Evolutionary conservation across 2,113 vertebrate species (phyloP), one percentile per base, ranked within the genome.

Genomic region (Poicephalus meyeri): DNA sequence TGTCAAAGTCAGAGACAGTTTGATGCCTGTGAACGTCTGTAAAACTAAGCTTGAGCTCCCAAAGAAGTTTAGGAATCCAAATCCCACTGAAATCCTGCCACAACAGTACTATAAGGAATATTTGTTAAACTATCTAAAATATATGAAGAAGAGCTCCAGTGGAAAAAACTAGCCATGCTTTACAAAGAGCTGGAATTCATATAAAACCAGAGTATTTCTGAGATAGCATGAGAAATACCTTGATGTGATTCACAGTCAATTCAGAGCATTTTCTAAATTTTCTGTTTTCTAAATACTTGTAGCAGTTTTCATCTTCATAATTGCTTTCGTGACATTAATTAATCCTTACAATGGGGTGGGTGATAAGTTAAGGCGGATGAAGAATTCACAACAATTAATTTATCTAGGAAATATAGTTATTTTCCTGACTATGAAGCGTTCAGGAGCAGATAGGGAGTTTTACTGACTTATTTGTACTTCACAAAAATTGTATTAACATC

Each of bases 361-460:
- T 92, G 65, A 87, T 61, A 85, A 92, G 89, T 89, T 76, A 80
- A 80, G 61, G 65, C 56, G 13, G 33, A 64, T 61, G 70, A 95
- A 92, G n/a, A 87, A 95, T 77, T 93, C 78, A 95, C 39, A 90
- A 63, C 41, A 79, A 85, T 72, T 80, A 77, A 76, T 79, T 87
- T 94, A 39, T 85, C 63, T 41, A 47, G 87, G 52, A 89, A 92
- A 95, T 74, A 71, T 0, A 68, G 41, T 37, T 71, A 37, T 91
- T 92, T 95, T 72, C 11, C 46, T 81, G 47, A 41, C 19, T 35
- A 53, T 52, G 21, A 93, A 86, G 24, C 76, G 52, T 74, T 88
- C 52, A 64, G 26, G 47, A 80, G 39, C 15, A 74, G 77, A 80
- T 18, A 60, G 10, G 23, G 16, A 69, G 16, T 82, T 91, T 66